Conservation (phyloP, 1,140 invertebrate genomes). For the Pogonomyrmex barbatus region DNA sequence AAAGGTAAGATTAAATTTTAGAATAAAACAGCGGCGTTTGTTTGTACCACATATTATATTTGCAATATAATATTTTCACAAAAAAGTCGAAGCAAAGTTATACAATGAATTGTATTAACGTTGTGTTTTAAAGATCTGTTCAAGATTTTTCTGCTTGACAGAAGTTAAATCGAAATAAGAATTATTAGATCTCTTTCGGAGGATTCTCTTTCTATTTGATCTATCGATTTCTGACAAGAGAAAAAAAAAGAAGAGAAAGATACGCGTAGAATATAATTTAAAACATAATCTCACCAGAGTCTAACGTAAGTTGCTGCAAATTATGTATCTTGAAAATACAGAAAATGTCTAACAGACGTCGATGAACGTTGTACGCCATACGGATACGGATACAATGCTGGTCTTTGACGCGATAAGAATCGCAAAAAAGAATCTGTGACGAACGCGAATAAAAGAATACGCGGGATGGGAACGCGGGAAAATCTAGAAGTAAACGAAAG, state of each 20-base stretch:
- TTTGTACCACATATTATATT: slow-evolving; percentile 30
- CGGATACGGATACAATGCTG: slow-evolving; percentile 21
- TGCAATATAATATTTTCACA: slow-evolving; percentile 1
- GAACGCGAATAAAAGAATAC: slow-evolving; percentile 30
- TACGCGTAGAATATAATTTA: not conserved
- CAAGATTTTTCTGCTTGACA: slow-evolving; percentile 9
- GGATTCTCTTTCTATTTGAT: not conserved
- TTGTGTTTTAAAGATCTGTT: slow-evolving; percentile 14
- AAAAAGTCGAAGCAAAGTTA: slow-evolving; percentile 36
- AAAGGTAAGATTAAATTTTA: not conserved
- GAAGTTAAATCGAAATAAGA: not conserved
- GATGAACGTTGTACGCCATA: slow-evolving; percentile 10
- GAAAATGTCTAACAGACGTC: not conserved
- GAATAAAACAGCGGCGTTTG: not conserved
- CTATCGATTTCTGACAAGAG: slow-evolving; percentile 3
- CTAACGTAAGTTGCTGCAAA: not conserved
- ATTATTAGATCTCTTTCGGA: not conserved
- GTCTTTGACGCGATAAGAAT: slow-evolving; percentile 55
- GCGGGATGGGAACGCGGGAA: slow-evolving; percentile 5
- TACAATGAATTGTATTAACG: slow-evolving; percentile 14
- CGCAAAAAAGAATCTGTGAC: not conserved
- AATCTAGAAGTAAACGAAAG: slow-evolving; percentile 52
- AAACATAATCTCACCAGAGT: not conserved
- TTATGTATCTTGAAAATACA: not conserved
- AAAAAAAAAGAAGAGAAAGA: not conserved